A percentile compares a stretch with the other conserved stretches of the same genome.
Conservation (phyloP, 2,797 vertebrate species). For the Allobates femoralis region DNA sequence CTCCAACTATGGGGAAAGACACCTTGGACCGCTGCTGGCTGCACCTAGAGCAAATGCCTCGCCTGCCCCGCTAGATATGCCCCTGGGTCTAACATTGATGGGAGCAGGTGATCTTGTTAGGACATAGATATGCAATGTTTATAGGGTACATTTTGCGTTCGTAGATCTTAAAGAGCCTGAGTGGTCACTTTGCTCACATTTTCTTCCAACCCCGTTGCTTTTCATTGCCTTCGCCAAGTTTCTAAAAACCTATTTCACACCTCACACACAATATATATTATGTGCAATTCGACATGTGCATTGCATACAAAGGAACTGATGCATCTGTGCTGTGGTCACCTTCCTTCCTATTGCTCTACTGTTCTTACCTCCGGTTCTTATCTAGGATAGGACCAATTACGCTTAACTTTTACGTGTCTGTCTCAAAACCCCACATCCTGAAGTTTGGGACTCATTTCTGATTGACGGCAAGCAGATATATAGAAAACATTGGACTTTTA, state of each 20-base stretch:
- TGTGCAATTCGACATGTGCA: conserved; percentile 12
- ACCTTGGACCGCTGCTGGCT: too few species aligned
- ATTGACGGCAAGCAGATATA: conserved; percentile 12
- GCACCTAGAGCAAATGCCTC: too few species aligned
- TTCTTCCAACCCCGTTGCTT: not conserved
- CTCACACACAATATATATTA: not conserved
- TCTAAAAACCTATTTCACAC: not conserved
- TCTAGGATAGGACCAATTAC: not conserved
- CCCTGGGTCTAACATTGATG: not conserved
- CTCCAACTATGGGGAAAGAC: too few species aligned
- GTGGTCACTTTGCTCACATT: not conserved
- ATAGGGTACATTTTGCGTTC: not conserved
- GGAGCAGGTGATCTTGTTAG: not conserved
- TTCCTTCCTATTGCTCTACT: conserved; percentile 37
- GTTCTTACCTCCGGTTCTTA: not conserved
- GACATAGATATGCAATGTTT: not conserved
- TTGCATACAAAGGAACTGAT: conserved; percentile 25
- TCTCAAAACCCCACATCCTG: conserved; percentile 23
- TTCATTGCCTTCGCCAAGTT: not conserved
- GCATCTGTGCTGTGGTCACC: conserved; percentile 30
- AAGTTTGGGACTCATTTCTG: not conserved
- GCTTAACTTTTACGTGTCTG: not conserved
- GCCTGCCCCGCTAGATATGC: too few species aligned
- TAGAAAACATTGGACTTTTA: not conserved
- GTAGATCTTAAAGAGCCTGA: not conserved